These are phyloP conservation scores for Leucophenga montana DNA, from an alignment of 2,888 invertebrate genomes.

Conservation along the genomic window DNA sequence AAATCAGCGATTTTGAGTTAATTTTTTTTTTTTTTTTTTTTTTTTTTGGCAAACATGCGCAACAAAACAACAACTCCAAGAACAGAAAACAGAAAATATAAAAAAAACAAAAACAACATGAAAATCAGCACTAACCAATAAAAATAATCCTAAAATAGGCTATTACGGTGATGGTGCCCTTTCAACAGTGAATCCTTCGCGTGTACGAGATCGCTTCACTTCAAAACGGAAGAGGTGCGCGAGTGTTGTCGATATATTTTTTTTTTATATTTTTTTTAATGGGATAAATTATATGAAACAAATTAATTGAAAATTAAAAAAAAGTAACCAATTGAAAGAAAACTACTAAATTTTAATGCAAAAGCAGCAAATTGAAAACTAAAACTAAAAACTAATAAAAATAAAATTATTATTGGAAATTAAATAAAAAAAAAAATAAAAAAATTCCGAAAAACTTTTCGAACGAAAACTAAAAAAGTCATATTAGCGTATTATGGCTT, in stretches of 20 bases:
- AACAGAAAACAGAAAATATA: constrained; percentile 19
- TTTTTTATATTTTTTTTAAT: constrained; percentile 37
- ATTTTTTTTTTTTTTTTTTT: too few relatives aligned
- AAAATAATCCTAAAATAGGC: constrained; percentile 36
- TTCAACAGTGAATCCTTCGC: constrained; percentile 80
- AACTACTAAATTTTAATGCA: constrained; percentile 47
- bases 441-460: neutral
- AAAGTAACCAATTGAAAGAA: constrained; percentile 45
- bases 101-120: constrained; percentile 32
- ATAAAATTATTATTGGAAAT: constrained; percentile 10
- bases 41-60: too few relatives aligned
- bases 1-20: too few relatives aligned
- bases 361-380: constrained; percentile 49
- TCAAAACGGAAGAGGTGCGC: constrained; percentile 41
- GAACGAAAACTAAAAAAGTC: neutral
- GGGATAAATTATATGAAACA: constrained; percentile 40
- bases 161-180: constrained; percentile 75
- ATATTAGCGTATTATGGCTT: too few relatives aligned
- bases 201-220: constrained; percentile 86
- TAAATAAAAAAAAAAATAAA: neutral
- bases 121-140: constrained; percentile 55
- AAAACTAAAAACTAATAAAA: constrained; percentile 14
- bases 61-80: constrained; percentile 28
- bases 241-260: constrained; percentile 32
- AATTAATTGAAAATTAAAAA: constrained; percentile 56